phyloP scores from a whole-genome alignment of 2,797 vertebrate genomes.

The Notamacropus eugenii region DNA sequence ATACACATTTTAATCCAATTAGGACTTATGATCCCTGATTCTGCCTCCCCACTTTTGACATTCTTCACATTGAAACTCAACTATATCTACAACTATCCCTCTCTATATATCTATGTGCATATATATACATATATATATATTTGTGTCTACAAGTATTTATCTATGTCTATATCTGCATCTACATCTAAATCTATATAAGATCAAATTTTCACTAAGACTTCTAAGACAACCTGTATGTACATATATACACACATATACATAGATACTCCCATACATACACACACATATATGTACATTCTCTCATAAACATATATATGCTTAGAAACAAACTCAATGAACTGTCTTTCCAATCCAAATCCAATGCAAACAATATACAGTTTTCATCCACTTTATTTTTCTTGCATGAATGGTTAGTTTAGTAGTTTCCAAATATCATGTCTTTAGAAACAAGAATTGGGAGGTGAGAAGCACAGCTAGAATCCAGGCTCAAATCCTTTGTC shows the following conservation, averaged over 20 bases:
- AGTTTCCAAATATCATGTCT: background rate
- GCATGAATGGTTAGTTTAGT: background rate
- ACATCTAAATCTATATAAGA: too few species aligned
- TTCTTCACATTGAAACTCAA: background rate
- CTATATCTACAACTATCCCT: background rate
- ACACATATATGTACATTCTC: background rate
- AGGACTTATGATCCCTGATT: background rate
- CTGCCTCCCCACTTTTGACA: background rate
- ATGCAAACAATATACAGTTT: background rate
- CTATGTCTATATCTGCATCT: too few species aligned
- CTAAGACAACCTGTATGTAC: too few species aligned
- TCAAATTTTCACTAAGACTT: too few species aligned
- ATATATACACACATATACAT: background rate
- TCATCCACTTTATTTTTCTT: background rate
- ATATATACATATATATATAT: background rate
- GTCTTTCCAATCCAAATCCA: background rate
- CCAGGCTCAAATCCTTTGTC: background rate
- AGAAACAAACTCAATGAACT: background rate
- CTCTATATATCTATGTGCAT: background rate
- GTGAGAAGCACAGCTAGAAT: background rate
- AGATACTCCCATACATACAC: background rate
- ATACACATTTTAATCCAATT: background rate
- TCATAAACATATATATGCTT: background rate
- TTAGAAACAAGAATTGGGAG: background rate
- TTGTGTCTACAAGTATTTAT: too few species aligned